These are phyloP conservation scores for Hydra vulgaris DNA, from an alignment of 30 jellyfish, hydroid and myxozoan species.

Conservation along the genomic window DNA sequence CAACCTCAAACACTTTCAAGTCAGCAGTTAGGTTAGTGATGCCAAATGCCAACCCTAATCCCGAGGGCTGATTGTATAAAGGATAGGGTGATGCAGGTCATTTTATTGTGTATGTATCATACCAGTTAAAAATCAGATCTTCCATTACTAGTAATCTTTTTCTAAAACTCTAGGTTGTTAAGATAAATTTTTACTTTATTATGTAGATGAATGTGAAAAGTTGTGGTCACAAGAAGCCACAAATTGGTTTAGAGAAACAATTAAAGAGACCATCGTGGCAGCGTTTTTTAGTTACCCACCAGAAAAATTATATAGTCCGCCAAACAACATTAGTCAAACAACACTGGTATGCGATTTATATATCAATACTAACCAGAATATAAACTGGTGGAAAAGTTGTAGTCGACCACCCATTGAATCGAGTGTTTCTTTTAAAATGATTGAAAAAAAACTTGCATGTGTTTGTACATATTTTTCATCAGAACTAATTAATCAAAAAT, in stretches of 20 bases:
- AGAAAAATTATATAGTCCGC: conserved; percentile 35
- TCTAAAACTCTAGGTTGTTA: too few relatives aligned
- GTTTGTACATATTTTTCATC: background rate
- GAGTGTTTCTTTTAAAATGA: conserved; percentile 52
- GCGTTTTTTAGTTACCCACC: conserved; percentile 28
- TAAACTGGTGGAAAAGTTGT: conserved; percentile 26
- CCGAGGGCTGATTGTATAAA: too few relatives aligned
- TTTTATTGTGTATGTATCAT: too few relatives aligned
- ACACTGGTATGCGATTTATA: conserved; percentile 50
- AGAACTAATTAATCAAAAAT: background rate
- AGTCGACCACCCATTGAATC: conserved; percentile 58
- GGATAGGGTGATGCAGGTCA: too few relatives aligned
- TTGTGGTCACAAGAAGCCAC: conserved; percentile 47
- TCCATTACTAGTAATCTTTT: too few relatives aligned
- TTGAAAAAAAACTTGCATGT: background rate
- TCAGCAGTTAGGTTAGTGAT: too few relatives aligned
- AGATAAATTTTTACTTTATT: background rate
- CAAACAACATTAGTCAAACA: background rate
- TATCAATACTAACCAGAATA: conserved; percentile 4
- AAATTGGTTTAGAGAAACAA: conserved; percentile 43
- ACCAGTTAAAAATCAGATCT: too few relatives aligned
- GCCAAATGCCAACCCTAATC: too few relatives aligned
- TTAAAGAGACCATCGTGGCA: conserved; percentile 33
- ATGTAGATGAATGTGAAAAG: conserved; percentile 23
- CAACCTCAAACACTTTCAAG: too few relatives aligned